Base-by-base conservation (phyloP, 1,140 invertebrate species). In the Ruditapes philippinarum region DNA sequence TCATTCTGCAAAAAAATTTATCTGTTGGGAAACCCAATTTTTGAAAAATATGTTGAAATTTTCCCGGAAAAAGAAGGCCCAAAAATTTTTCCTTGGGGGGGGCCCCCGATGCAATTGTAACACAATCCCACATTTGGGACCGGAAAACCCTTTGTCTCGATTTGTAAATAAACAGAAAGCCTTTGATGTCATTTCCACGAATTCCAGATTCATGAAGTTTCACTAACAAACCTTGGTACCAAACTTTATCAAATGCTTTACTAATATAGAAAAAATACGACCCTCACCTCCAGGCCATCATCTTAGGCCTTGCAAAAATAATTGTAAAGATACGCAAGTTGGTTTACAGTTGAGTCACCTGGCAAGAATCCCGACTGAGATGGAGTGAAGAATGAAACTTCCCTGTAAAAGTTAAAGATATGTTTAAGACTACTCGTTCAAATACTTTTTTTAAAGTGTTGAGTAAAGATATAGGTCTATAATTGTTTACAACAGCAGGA, bases 361-460 rank as follows among this genome's bases (percentile, higher is more conserved):
- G 51, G 51, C 14, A 54, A 14, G 22, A 54, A 54, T 22, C 51
- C 51, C 11, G 51, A 54, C 22, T 54, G 51, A 19, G 22, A 54
- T 9, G 51, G 51, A 54, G 51, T 54, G 12, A 54, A 54, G 51
- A 14, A 45, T 5, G 42, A 7, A n/a, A n/a, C n/a, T 7, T 57
- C 28, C 49, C 14, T 25, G 22, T 79, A 40, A 62, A 36, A 49
- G 45, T 79, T 81, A 33, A 73, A 86, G 0, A 87, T 25, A 74
- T 73, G 40, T 86, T 86, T 90, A 38, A 81, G 62, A 87, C 40
- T 51, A 62, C 19, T 36, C 42, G 65, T 81, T 85, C 70, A 54
- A 86, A 78, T 28, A 45, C 51, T 60, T 84, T 83, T n/a, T 38
- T 51, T n/a, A 86, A 14, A 12, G 51, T 60, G 19, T 38, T 22